These are phyloP conservation scores for Unio delphinus DNA, from an alignment of 2,888 invertebrate species.

Conservation along the genomic window DNA sequence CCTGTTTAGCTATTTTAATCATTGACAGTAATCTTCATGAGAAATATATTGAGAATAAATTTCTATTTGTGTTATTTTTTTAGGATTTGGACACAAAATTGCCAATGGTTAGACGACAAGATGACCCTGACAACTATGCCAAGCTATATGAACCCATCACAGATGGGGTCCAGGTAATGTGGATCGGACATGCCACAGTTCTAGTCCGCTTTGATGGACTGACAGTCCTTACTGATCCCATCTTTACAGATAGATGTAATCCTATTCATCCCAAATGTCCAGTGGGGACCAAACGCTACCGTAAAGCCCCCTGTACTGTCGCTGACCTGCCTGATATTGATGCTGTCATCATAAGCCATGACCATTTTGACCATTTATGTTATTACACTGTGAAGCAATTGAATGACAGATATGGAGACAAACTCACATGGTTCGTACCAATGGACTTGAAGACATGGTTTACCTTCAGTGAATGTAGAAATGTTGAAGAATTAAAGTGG, in stretches of 20 bases:
- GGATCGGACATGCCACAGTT: slow-evolving; percentile 74
- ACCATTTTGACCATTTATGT: slow-evolving; percentile 74
- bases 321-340: slow-evolving; percentile 71
- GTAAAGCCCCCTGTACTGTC: slow-evolving; percentile 59
- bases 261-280: slow-evolving; percentile 47
- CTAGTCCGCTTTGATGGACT: slow-evolving; percentile 71
- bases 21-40: no score
- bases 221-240: slow-evolving; percentile 72
- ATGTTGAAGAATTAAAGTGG: slow-evolving; percentile 33
- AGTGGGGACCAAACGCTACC: slow-evolving; percentile 69
- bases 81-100: slow-evolving; percentile 51
- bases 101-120: slow-evolving; percentile 40
- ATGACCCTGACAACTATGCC: slow-evolving; percentile 34
- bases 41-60: no score
- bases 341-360: slow-evolving; percentile 73
- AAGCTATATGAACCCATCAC: slow-evolving; percentile 28
- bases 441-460: slow-evolving; percentile 67
- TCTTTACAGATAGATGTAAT: slow-evolving; percentile 70
- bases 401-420: slow-evolving; percentile 28
- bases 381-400: slow-evolving; percentile 53
- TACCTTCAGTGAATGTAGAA: slow-evolving; percentile 40
- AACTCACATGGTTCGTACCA: slow-evolving; percentile 43
- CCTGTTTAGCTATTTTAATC: no score
- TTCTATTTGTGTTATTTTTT: background rate
- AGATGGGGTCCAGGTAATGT: slow-evolving; percentile 64